A percentile compares a stretch with the other conserved stretches of the same genome.
Evolutionary conservation across 2,888 invertebrate genomes (phyloP).

Genomic region (Lepidochrysops patricia): DNA sequence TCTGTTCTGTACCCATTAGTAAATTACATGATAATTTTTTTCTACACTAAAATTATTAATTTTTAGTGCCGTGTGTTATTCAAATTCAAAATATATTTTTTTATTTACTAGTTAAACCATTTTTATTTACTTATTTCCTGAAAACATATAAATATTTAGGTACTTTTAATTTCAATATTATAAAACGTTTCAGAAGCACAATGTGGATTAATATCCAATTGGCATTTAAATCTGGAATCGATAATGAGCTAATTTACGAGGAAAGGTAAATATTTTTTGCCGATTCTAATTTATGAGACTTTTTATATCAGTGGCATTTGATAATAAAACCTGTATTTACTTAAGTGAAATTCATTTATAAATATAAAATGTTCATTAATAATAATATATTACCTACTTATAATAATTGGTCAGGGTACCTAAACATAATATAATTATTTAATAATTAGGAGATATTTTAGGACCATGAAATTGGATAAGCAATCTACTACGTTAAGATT

Average conservation of each 20-base stretch:
- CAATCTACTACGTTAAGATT: background rate
- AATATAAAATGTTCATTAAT: background rate
- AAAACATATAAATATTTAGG: no score
- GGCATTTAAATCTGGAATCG: constrained; percentile 2
- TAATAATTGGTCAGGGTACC: no score
- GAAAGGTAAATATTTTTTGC: constrained; percentile 1
- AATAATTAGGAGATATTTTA: background rate
- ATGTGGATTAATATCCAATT: background rate
- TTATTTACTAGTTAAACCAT: no score
- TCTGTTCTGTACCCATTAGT: no score
- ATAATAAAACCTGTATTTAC: constrained; percentile 4
- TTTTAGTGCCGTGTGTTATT: no score
- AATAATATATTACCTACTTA: no score
- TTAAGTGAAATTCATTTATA: background rate
- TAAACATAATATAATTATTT: background rate
- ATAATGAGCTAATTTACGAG: constrained; percentile 3
- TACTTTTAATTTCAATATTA: no score
- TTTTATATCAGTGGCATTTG: background rate
- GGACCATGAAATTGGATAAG: background rate
- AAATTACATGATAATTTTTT: no score
- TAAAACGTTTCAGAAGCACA: background rate
- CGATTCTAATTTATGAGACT: background rate
- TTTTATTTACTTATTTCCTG: no score
- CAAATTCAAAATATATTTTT: no score
- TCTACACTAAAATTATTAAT: no score